Evolutionary conservation across 2,888 invertebrate species (phyloP), one percentile per base, ranked within the genome.

Genomic region (Calliopum simillimum): DNA sequence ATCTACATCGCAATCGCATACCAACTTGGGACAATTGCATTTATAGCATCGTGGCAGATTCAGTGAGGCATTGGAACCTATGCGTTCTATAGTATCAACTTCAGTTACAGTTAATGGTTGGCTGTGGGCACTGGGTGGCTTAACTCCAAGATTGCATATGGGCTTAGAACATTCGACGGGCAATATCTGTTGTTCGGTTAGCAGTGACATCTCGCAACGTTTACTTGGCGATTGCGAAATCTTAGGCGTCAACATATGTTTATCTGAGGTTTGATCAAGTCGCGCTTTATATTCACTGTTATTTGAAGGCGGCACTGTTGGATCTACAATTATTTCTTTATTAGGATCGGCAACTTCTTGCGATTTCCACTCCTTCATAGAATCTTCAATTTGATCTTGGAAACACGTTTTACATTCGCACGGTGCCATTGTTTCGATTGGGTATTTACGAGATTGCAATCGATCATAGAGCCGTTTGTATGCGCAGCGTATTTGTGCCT

Each of bases 1-100:
- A 46, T 82, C 79, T 5, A 84, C 77, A 53, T 79, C 77, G 76
- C 82, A 81, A 71, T 83, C 84, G 49, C 82, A 82, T 61, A 83
- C 78, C 19, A 82, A 73, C 46, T 78, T 69, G 25, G 79, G 79
- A 4, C 81, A 80, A 55, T 81, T 76, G 74, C 77, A 76, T n/a
- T 71, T 63, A 55, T 70, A 72, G 62, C 79, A 80, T 2, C 76
- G 73, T 2, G 79, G 76, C 62, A 81, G 43, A 4, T 76, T 72
- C 12, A 81, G 1, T 33, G 33, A 33, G 33, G 8, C 8, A 5
- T 33, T 33, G 8, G 33, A 33, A 6, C 1, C 33, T 8, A 8
- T 4, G 1, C 8, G 5, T 33, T 33, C 33, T 5, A 33, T 8
- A 8, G 2, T 2, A 1, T 33, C 2, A 33, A 1, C 8, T 33